Evolutionary conservation across 2,113 vertebrate species (phyloP), one percentile per base, ranked within the genome.

Genomic region (Dasyornis broadbenti): DNA sequence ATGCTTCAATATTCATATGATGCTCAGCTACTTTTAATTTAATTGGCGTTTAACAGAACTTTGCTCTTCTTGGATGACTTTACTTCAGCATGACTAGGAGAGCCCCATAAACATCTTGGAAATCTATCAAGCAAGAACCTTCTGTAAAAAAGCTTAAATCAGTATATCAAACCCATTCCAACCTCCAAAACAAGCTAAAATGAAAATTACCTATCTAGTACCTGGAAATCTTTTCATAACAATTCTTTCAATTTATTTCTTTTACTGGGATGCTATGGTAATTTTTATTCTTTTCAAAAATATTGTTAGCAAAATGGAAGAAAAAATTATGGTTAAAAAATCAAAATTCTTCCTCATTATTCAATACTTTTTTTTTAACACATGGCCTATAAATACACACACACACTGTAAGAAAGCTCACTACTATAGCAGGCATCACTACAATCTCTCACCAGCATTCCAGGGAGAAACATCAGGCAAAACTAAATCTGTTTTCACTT

Each of bases 101-200:
- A 93, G 37, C 17, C 18, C 17, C 50, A 54, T 45, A 52, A 84
- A 53, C 28, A 77, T 33, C 30, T 61, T 39, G 39, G 20, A 92
- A 94, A 88, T 35, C 54, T 73, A 79, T 65, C 31, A 65, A 69
- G 49, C 14, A 70, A 79, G 49, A 92, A 45, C 9, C 11, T 61
- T 90, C 50, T 27, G 18, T 42, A 92, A 90, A 89, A 72, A 85
- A 83, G 37, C 15, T 90, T 73, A n/a, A 63, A 57, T 69, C 40
- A 90, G 22, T 37, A 15, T 11, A 49, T 31, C 24, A 77, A 77
- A 77, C 19, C 33, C 44, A 68, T 21, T 81, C 70, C 60, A 93
- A 81, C 23, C 21, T 86, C 52, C 54, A 42, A 82, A 92, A 22
- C 7, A 61, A 73, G 23, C 23, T 50, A 60, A 61, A 89, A 71